Percentiles rank a stretch among this genome's conserved stretches.
Evolutionary conservation across 1,140 invertebrate genomes (phyloP).

Genomic region (Orussus abietinus): DNA sequence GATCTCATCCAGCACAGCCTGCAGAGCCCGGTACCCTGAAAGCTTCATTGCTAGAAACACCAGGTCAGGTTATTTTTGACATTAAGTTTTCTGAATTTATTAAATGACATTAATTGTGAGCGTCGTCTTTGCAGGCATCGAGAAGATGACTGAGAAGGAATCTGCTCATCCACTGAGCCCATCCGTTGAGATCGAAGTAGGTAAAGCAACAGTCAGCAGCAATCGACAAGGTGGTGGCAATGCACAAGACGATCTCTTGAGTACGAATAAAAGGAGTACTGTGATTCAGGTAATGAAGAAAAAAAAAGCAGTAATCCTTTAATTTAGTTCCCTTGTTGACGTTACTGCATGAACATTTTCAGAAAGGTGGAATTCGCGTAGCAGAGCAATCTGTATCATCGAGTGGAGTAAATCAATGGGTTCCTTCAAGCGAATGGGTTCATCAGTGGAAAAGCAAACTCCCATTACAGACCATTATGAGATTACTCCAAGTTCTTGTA

Average conservation of each 20-base stretch:
- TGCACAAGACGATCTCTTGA: constrained; percentile 13
- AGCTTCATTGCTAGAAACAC: constrained; percentile 83
- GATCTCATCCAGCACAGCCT: constrained; percentile 77
- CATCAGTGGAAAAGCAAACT: constrained; percentile 95
- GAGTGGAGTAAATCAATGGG: constrained; percentile 60
- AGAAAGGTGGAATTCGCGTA: constrained; percentile 53
- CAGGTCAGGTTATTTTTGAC: constrained; percentile 53
- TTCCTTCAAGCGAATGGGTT: constrained; percentile 90
- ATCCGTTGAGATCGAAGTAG: constrained; percentile 32
- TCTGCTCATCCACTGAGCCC: constrained; percentile 71
- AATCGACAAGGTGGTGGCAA: constrained; percentile 22
- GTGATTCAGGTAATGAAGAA: not conserved
- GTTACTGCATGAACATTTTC: not conserved
- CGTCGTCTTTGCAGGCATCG: constrained; percentile 62
- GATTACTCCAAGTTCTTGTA: constrained; percentile 95
- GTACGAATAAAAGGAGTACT: constrained; percentile 1
- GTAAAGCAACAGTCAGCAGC: constrained; percentile 19
- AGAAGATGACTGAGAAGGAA: constrained; percentile 93
- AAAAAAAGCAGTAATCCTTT: not conserved
- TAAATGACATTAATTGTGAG: too few species aligned
- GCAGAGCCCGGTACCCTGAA: constrained; percentile 89
- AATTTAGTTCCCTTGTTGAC: too few species aligned
- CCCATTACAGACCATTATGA: constrained; percentile 98
- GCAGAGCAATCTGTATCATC: constrained; percentile 30
- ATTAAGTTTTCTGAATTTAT: too few species aligned